These are phyloP conservation scores for Ischnura elegans DNA, from an alignment of 2,888 invertebrate species.

Conservation along the genomic window DNA sequence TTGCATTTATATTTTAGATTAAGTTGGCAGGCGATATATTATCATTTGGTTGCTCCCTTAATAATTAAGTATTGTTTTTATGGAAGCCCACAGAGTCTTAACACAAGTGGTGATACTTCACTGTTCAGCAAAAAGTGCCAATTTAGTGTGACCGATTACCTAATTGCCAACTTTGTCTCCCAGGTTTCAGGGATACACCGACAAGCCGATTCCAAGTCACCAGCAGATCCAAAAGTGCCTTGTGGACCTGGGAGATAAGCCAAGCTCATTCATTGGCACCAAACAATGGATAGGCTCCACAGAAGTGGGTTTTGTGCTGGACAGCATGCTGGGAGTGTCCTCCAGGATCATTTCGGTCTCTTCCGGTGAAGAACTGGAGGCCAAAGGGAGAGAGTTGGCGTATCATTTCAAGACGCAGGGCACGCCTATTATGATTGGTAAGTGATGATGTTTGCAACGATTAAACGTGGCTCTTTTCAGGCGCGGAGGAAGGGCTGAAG, in stretches of 20 bases:
- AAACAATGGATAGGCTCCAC: slow-evolving; percentile 99
- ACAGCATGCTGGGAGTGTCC: slow-evolving; percentile 87
- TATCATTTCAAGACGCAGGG: slow-evolving; percentile 96
- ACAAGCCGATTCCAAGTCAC: slow-evolving; percentile 88
- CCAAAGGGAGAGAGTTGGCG: slow-evolving; percentile 89
- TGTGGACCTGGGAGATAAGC: slow-evolving; percentile 96
- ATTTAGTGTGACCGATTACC: no score
- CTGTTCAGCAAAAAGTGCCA: no score
- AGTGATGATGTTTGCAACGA: no score
- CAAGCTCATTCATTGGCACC: slow-evolving; percentile 91
- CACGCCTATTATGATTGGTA: slow-evolving; percentile 99
- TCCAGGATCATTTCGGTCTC: slow-evolving; percentile 90
- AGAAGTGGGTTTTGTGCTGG: slow-evolving; percentile 96
- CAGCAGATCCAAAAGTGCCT: slow-evolving; percentile 95
- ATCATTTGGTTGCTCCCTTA: no score
- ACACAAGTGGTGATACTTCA: no score
- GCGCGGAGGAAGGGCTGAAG: no score
- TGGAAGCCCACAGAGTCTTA: no score
- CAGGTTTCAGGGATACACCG: slow-evolving; percentile 90
- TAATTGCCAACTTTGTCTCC: background rate
- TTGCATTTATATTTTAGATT: no score
- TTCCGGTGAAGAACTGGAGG: slow-evolving; percentile 90
- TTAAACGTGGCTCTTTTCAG: no score
- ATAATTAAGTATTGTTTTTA: no score
- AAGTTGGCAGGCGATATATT: no score